Conservation (phyloP, 2,797 vertebrate genomes). For the Heterohyrax brucei region DNA sequence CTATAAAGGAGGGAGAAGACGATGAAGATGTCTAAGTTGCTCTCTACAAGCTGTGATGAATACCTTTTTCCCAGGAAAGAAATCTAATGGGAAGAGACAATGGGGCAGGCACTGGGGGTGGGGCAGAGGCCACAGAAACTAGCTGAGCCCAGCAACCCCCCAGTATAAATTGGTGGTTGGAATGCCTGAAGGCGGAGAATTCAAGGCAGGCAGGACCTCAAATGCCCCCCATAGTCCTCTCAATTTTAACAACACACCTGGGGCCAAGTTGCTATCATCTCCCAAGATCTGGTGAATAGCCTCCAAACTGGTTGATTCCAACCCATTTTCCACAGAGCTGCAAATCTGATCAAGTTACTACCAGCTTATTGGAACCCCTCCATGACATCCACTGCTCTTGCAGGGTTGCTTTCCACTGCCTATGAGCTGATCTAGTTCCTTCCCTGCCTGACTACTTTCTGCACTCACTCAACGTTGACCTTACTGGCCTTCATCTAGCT, state of each 20-base stretch:
- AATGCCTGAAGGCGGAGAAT: background rate
- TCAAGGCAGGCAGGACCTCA: background rate
- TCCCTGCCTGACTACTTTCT: fast-evolving
- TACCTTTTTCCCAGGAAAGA: background rate
- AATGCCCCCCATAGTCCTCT: background rate
- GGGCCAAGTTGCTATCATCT: background rate
- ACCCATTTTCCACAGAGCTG: background rate
- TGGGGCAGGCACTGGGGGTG: background rate
- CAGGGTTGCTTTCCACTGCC: background rate
- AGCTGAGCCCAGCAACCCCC: background rate
- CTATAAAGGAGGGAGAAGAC: background rate
- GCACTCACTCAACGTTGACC: background rate
- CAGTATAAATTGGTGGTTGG: background rate
- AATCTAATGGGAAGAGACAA: background rate
- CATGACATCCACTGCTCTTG: background rate
- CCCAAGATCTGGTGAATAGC: background rate
- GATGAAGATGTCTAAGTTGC: background rate
- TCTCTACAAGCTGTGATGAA: no score
- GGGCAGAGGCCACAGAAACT: background rate
- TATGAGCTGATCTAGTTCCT: background rate
- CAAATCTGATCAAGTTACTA: background rate
- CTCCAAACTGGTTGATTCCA: background rate
- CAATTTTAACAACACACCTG: background rate
- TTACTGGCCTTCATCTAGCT: no score
- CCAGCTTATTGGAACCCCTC: background rate